phyloP scores from a whole-genome alignment of 1,140 invertebrate species.

The Diploscapter pachys region DNA sequence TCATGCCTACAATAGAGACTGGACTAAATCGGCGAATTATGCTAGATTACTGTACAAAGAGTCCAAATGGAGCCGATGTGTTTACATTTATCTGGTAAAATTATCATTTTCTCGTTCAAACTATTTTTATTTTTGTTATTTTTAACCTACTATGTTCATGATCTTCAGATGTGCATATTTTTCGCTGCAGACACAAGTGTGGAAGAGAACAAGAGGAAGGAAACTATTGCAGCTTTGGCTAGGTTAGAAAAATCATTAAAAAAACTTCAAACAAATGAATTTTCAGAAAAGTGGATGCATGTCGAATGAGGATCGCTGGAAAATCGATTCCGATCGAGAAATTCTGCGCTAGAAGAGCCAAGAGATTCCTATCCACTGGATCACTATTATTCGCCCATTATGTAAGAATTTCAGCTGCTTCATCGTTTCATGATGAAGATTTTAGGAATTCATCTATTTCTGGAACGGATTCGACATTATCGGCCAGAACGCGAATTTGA shows the following conservation, averaged over 20 bases:
- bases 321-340: constrained; percentile 95
- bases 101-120: no score
- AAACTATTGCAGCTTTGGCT: constrained; percentile 43
- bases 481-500: constrained; percentile 69
- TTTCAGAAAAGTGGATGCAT: constrained; percentile 50
- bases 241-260: background rate
- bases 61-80: constrained; percentile 84
- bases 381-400: constrained; percentile 72
- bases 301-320: constrained; percentile 85
- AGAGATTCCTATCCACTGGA: constrained; percentile 74
- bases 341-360: constrained; percentile 79
- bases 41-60: constrained; percentile 72
- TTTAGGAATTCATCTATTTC: constrained; percentile 78
- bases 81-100: constrained; percentile 77
- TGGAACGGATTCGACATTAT: constrained; percentile 89
- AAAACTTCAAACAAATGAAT: background rate
- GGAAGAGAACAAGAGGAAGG: constrained; percentile 34
- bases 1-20: constrained; percentile 64
- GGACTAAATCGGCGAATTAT: constrained; percentile 72
- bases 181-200: constrained; percentile 48
- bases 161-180: constrained; percentile 41
- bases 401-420: constrained; percentile 61
- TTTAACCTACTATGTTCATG: no score
- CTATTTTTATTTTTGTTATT: no score
- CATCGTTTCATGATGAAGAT: background rate